Conservation (phyloP, 2,888 invertebrate species). For the Sinotaia quadrata region DNA sequence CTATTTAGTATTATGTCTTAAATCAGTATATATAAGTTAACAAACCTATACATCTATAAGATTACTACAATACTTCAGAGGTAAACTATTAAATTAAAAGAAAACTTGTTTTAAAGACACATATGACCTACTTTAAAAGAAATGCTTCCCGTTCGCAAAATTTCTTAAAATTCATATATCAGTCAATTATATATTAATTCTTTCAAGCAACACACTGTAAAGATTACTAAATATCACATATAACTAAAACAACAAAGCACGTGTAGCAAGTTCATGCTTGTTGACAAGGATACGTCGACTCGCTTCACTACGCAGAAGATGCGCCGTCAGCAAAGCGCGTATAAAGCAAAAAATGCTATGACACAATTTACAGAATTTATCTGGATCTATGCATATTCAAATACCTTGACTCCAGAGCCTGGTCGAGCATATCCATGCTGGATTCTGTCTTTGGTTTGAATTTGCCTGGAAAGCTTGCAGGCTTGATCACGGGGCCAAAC, state of each 20-base stretch:
- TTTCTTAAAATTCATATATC: too few species aligned
- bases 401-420: constrained; percentile 71
- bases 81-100: neutral
- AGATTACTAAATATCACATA: neutral
- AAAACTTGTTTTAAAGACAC: neutral
- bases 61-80: neutral
- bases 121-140: neutral
- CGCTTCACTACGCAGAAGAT: constrained; percentile 3
- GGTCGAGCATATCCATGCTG: constrained; percentile 72
- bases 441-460: constrained; percentile 67
- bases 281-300: constrained; percentile 1
- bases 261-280: too few species aligned
- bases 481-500: constrained; percentile 74
- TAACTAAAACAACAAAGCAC: neutral
- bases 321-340: constrained; percentile 10
- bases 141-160: neutral
- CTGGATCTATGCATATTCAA: neutral
- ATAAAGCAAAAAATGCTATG: neutral
- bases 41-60: too few species aligned
- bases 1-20: too few species aligned
- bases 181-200: too few species aligned
- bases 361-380: neutral
- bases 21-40: too few species aligned
- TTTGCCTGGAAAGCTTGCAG: constrained; percentile 71
- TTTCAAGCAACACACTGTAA: neutral